Conservation (phyloP, 2,888 invertebrate genomes). For the Tanytarsus gracilentus region DNA sequence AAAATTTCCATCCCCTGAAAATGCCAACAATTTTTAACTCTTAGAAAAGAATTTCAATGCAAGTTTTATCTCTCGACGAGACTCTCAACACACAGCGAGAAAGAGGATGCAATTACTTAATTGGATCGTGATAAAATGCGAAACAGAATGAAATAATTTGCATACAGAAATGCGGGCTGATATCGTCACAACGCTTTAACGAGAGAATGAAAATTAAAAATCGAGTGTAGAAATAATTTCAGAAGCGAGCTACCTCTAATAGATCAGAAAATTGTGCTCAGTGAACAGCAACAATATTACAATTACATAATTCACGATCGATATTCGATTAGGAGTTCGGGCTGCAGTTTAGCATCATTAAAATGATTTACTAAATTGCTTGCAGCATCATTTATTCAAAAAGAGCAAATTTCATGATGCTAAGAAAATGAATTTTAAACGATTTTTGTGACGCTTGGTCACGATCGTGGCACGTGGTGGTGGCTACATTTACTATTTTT, state of each 20-base stretch:
- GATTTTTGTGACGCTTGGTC: conserved; percentile 30
- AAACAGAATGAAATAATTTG: too few relatives aligned
- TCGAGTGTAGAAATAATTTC: too few relatives aligned
- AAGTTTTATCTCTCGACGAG: too few relatives aligned
- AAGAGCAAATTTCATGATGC: conserved; percentile 1
- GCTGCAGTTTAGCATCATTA: conserved; percentile 17
- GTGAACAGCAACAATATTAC: background rate
- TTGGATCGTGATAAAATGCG: too few relatives aligned
- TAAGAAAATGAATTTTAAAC: conserved; percentile 11
- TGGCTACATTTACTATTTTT: conserved; percentile 22
- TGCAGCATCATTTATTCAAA: conserved; percentile 24
- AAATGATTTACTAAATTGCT: conserved; percentile 19
- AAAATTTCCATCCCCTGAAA: background rate
- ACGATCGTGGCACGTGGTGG: conserved; percentile 31
- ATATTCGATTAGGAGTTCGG: conserved; percentile 4
- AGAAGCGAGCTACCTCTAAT: too few relatives aligned
- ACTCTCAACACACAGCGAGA: too few relatives aligned
- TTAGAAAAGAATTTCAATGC: too few relatives aligned
- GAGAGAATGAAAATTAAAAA: background rate
- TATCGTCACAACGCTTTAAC: background rate
- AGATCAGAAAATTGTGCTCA: too few relatives aligned
- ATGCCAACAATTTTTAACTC: too few relatives aligned
- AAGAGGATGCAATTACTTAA: too few relatives aligned
- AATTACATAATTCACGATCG: background rate
- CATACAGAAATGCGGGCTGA: too few relatives aligned